Evolutionary conservation across 1,140 invertebrate genomes (phyloP).

Genomic region (Drosophila pseudoananassae): DNA sequence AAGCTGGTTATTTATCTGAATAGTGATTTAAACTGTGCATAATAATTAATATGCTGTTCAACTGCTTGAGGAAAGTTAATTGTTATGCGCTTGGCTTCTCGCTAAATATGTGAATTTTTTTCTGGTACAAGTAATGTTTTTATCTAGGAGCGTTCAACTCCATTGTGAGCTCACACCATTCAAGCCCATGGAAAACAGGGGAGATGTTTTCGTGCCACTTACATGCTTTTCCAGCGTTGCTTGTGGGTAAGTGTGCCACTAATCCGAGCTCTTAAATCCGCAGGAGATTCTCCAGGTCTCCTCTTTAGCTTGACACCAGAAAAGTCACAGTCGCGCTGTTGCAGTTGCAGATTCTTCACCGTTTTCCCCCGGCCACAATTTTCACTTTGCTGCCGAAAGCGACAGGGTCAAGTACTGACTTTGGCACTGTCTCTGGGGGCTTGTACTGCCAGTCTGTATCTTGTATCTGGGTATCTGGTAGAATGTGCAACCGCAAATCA

Average conservation of each 20-base stretch:
- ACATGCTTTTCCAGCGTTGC: slow-evolving; percentile 35
- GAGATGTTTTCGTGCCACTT: slow-evolving; percentile 42
- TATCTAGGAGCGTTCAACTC: slow-evolving; percentile 36
- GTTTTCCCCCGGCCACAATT: slow-evolving; percentile 44
- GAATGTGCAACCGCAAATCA: slow-evolving; percentile 59
- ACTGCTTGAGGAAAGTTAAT: slow-evolving; percentile 20
- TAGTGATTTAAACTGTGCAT: background rate
- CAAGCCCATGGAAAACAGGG: slow-evolving; percentile 11
- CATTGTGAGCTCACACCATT: background rate
- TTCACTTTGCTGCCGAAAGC: slow-evolving; percentile 62
- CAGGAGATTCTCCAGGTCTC: slow-evolving; percentile 34
- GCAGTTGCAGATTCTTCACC: slow-evolving; percentile 18
- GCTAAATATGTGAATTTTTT: slow-evolving; percentile 50
- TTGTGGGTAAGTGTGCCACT: slow-evolving; percentile 50
- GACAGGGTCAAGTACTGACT: slow-evolving; percentile 31
- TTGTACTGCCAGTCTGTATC: slow-evolving; percentile 1
- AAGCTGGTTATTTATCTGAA: background rate
- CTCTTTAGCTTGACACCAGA: slow-evolving; percentile 40
- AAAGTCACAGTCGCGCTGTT: slow-evolving; percentile 16
- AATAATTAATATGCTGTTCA: slow-evolving; percentile 1
- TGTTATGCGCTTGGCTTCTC: slow-evolving; percentile 25
- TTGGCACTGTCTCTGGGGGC: slow-evolving; percentile 6
- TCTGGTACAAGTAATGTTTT: slow-evolving; percentile 23
- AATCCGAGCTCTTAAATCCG: slow-evolving; percentile 26
- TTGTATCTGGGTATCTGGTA: slow-evolving; percentile 10